phyloP scores from a whole-genome alignment of 2,888 invertebrate species.

The Alsophila aescularia region DNA sequence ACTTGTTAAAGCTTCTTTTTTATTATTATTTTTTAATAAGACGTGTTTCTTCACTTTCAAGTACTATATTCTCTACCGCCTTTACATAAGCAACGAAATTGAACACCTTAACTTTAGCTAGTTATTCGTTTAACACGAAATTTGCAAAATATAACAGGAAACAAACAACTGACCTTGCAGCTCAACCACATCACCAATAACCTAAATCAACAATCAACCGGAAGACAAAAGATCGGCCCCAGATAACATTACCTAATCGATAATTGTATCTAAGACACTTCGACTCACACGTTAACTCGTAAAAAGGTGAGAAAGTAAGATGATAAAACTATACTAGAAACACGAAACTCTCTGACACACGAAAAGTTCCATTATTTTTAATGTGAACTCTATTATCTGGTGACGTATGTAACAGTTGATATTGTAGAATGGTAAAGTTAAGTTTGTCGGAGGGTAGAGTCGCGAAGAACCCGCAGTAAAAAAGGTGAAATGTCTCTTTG shows the following conservation, averaged over 20 bases:
- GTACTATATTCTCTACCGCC: too few relatives aligned
- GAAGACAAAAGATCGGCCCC: conserved; percentile 79
- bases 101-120: neutral
- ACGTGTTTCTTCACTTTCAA: too few relatives aligned
- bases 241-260: conserved; percentile 84
- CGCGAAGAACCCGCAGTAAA: conserved; percentile 82
- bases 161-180: conserved; percentile 46
- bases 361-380: conserved; percentile 13
- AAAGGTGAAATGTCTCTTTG: conserved; percentile 83
- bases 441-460: conserved; percentile 61
- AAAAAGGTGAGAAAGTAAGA: conserved; percentile 83
- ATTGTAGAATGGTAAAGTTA: conserved; percentile 20
- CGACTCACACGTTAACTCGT: conserved; percentile 79
- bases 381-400: conserved; percentile 36
- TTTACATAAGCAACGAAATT: too few relatives aligned
- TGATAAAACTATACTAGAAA: conserved; percentile 74
- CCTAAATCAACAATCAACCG: conserved; percentile 81
- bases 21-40: too few relatives aligned
- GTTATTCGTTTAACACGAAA: conserved; percentile 20
- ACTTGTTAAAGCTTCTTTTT: too few relatives aligned
- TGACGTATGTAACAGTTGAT: neutral
- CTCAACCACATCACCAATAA: conserved; percentile 59
- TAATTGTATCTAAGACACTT: conserved; percentile 83
- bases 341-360: conserved; percentile 34
- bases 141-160: conserved; percentile 57